Evolutionary conservation across 2,797 vertebrate genomes (phyloP).

Genomic region (Hylomyscus alleni): DNA sequence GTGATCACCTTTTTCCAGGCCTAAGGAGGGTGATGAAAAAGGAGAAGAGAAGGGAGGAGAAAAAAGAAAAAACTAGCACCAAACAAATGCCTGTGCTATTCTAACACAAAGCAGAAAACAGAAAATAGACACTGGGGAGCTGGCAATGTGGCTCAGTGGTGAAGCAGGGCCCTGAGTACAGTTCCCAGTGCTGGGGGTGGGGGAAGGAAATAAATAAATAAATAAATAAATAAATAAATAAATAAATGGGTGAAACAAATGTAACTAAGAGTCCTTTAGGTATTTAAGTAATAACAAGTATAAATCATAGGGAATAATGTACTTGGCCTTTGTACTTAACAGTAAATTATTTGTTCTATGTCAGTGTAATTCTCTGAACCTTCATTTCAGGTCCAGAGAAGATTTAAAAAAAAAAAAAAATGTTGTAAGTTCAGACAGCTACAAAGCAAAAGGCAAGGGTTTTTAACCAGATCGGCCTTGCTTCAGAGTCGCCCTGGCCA

Average conservation of each 20-base stretch:
- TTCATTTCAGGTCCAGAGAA: background rate
- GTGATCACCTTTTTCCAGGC: conserved; percentile 48
- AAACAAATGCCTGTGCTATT: background rate
- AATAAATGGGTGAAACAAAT: background rate
- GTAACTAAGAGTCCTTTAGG: background rate
- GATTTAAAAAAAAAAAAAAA: background rate
- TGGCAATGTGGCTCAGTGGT: background rate
- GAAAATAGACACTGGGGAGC: background rate
- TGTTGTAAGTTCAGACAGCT: background rate
- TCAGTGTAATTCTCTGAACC: background rate
- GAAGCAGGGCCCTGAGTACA: background rate
- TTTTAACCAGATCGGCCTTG: background rate
- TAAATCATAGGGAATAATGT: background rate
- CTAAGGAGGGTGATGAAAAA: background rate
- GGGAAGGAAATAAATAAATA: background rate
- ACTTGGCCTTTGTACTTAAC: background rate
- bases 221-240: background rate
- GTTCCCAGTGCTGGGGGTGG: background rate
- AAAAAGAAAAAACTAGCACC: background rate
- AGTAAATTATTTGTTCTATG: background rate
- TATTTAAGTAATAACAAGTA: background rate
- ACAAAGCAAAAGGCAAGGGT: background rate
- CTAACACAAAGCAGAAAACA: background rate
- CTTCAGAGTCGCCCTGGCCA: background rate
- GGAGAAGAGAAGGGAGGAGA: background rate